Evolutionary conservation across 2,888 invertebrate species (phyloP).

Genomic region (Ptilodon capucinus): DNA sequence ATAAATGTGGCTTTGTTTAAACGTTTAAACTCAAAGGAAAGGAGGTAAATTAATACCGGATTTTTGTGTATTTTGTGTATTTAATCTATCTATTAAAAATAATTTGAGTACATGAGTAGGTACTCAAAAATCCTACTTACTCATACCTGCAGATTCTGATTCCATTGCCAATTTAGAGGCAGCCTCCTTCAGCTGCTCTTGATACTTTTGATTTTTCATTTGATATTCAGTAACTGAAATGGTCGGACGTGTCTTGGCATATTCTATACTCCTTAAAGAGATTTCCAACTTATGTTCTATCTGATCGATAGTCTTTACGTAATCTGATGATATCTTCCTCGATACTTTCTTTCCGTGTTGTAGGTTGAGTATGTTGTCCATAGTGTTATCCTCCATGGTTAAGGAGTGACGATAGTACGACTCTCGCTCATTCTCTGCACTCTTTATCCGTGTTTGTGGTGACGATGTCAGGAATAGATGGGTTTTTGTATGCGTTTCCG

Average conservation of each 20-base stretch:
- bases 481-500: constrained; percentile 34
- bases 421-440: constrained; percentile 35
- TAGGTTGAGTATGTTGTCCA: constrained; percentile 49
- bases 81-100: background rate
- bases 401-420: constrained; percentile 36
- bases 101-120: background rate
- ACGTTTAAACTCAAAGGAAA: too few relatives aligned
- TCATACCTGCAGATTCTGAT: background rate
- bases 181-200: constrained; percentile 24
- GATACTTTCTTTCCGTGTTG: constrained; percentile 55
- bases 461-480: constrained; percentile 44
- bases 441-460: constrained; percentile 29
- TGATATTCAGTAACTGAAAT: constrained; percentile 59
- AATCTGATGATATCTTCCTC: constrained; percentile 67
- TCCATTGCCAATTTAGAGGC: background rate
- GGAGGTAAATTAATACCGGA: too few relatives aligned
- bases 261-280: constrained; percentile 60
- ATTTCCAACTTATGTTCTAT: constrained; percentile 41
- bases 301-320: constrained; percentile 59
- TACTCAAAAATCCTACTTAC: background rate
- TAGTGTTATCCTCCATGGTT: constrained; percentile 31
- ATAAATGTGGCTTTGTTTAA: too few relatives aligned
- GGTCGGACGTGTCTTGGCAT: constrained; percentile 55
- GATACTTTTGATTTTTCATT: constrained; percentile 47
- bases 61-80: too few relatives aligned